phyloP scores from a whole-genome alignment of 2,113 vertebrate genomes.

The Cygnus buccinator region DNA sequence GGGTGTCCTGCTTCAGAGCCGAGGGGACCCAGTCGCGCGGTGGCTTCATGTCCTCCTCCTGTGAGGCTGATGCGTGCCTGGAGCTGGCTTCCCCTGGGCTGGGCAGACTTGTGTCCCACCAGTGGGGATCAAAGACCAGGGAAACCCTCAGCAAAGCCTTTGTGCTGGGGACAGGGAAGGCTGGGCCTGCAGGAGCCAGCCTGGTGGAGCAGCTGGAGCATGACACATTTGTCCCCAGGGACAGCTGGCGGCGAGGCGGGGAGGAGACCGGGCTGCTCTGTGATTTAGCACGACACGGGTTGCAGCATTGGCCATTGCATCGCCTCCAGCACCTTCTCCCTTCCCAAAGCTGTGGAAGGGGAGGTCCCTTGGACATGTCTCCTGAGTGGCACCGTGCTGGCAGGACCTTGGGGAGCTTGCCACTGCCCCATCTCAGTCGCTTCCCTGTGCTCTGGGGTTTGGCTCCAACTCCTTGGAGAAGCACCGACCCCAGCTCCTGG shows the following conservation, averaged over 20 bases:
- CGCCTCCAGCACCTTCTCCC: background rate
- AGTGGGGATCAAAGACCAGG: background rate
- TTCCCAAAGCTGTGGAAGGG: background rate
- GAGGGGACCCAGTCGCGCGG: background rate
- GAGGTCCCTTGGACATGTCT: background rate
- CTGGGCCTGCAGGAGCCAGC: background rate
- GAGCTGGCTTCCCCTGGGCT: background rate
- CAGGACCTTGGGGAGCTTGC: background rate
- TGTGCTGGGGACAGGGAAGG: background rate
- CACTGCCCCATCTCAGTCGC: background rate
- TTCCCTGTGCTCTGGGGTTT: background rate
- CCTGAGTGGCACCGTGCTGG: fast-evolving
- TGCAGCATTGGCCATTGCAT: fast-evolving
- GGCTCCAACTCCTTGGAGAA: background rate
- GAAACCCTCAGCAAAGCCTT: background rate
- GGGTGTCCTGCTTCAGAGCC: background rate
- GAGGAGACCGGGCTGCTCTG: background rate
- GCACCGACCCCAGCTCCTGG: background rate
- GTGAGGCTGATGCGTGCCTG: fast-evolving
- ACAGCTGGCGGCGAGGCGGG: background rate
- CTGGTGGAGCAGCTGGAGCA: background rate
- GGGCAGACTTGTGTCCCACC: background rate
- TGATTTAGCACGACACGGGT: background rate
- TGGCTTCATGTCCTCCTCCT: background rate
- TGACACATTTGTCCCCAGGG: background rate